Evolutionary conservation across 2,113 vertebrate species (phyloP).

Genomic region (Ceyx melanurus): DNA sequence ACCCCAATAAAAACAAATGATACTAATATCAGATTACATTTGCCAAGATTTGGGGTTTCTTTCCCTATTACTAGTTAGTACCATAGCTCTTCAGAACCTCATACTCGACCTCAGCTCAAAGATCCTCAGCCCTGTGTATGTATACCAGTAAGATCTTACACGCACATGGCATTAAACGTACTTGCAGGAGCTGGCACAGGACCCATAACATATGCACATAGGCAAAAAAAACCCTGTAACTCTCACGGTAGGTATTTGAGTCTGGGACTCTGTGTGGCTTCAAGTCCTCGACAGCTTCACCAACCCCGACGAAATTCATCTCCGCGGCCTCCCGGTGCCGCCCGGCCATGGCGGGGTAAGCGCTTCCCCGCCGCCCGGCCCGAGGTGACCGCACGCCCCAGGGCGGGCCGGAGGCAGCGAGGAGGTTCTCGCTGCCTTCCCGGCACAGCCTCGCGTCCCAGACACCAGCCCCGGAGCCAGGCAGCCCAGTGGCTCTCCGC

Average conservation of each 20-base stretch:
- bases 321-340: accelerated
- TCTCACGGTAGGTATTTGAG: accelerated
- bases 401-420: not conserved
- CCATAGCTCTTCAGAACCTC: not conserved
- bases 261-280: accelerated
- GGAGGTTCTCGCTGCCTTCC: not conserved
- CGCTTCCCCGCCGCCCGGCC: not conserved
- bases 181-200: not conserved
- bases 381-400: not conserved
- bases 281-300: not conserved
- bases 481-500: not conserved
- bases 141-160: not conserved
- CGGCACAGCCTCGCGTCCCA: not conserved
- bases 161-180: accelerated
- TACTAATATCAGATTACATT: not conserved
- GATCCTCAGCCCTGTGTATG: not conserved
- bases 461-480: not conserved
- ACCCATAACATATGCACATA: not conserved
- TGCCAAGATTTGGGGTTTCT: not conserved
- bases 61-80: not conserved
- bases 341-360: too few species aligned
- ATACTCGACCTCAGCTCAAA: not conserved
- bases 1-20: not conserved
- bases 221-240: accelerated
- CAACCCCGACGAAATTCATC: accelerated